phyloP scores from a whole-genome alignment of 2,797 vertebrate genomes.

The Syndactyla subalaris region DNA sequence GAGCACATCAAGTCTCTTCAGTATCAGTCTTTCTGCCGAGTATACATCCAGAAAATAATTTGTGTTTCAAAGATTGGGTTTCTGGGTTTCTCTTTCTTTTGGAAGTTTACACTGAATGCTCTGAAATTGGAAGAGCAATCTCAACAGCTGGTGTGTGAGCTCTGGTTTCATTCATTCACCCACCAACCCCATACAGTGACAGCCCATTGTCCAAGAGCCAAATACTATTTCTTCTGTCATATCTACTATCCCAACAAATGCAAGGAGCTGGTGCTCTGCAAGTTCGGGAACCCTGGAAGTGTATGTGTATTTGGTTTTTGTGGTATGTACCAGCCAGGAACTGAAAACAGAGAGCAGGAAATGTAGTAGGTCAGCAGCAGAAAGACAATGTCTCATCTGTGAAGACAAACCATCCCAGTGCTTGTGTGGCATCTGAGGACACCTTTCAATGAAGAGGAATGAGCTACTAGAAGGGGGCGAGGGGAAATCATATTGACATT shows the following conservation, averaged over 20 bases:
- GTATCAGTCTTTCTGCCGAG: neutral
- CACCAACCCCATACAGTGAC: neutral
- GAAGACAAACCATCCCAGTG: neutral
- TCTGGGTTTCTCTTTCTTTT: neutral
- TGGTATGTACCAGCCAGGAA: neutral
- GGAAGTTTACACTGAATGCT: neutral
- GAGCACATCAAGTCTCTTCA: neutral
- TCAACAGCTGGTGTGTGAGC: neutral
- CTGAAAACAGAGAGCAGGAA: neutral
- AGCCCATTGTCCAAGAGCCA: neutral
- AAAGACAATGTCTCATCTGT: neutral
- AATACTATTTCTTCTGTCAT: neutral
- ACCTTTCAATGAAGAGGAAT: neutral
- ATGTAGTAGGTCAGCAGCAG: neutral
- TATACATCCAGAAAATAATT: neutral
- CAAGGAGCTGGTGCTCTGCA: neutral
- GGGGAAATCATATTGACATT: neutral
- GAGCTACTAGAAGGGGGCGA: neutral
- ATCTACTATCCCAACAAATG: neutral
- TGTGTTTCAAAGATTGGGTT: neutral
- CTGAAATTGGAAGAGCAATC: neutral
- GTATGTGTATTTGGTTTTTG: neutral
- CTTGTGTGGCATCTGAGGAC: fast-evolving
- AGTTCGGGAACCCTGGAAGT: neutral
- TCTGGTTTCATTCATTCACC: neutral